Conservation (phyloP, 2,888 invertebrate species). For the Eupithecia exiguata region DNA sequence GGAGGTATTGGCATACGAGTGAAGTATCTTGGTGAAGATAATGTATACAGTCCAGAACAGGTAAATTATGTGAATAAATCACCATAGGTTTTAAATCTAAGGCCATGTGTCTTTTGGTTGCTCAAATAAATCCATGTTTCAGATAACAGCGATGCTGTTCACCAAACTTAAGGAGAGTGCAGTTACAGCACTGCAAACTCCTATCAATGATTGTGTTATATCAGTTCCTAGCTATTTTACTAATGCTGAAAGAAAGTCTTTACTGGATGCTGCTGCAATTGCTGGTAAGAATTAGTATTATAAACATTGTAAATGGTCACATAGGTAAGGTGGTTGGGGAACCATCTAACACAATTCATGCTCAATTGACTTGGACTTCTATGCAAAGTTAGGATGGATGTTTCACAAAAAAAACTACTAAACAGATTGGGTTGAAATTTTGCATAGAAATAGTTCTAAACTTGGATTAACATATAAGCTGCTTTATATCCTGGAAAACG, state of each 20-base stretch:
- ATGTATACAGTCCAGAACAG: constrained; percentile 95
- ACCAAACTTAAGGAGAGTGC: constrained; percentile 98
- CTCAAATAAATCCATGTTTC: constrained; percentile 38
- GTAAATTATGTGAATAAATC: constrained; percentile 49
- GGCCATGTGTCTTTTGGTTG: neutral
- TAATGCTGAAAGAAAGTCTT: constrained; percentile 95
- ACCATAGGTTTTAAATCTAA: neutral
- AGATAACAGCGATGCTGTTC: constrained; percentile 96
- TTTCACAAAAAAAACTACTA: neutral
- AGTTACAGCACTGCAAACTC: constrained; percentile 92
- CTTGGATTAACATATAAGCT: neutral
- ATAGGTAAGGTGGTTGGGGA: neutral
- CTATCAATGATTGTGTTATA: constrained; percentile 97
- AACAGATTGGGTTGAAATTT: neutral
- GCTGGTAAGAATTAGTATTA: constrained; percentile 84
- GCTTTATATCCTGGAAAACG: neutral
- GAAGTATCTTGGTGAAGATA: constrained; percentile 93
- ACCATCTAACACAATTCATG: neutral
- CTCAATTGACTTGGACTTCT: neutral
- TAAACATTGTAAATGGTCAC: neutral
- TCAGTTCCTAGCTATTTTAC: constrained; percentile 97
- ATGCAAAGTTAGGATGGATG: too few species aligned
- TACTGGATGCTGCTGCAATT: constrained; percentile 95
- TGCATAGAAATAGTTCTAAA: neutral
- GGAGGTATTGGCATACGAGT: constrained; percentile 95